Base-by-base conservation (phyloP, 2,113 vertebrate genomes). In the Phylloscopus trochilus region DNA sequence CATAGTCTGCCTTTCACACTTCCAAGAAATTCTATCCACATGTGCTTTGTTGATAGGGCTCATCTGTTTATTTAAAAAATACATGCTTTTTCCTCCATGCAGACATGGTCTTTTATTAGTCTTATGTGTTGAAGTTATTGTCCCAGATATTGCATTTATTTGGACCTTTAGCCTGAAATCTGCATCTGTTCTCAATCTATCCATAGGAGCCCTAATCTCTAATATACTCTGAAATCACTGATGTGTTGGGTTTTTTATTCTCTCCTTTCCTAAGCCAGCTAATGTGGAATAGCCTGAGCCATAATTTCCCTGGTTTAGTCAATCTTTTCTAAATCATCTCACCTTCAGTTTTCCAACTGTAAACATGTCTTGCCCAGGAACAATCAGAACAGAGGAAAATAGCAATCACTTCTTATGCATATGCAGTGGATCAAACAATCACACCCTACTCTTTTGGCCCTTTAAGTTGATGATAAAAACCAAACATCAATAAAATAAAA, bases 251-350 rank as follows among this genome's bases (percentile, higher is more conserved):
- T 1, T 49, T 67, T 84, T 33, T 7, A 6, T 15, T 12, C 6
- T 17, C 62, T 41, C 26, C 17, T 86, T 62, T 89, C 63, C 37
- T 24, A 74, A 55, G 33, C 33, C 60, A 74, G 1, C 4, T 35
- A 68, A 47, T 20, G 10, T 37, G 52, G 59, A 73, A 79, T 21
- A 89, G 46, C 55, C 68, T 80, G 47, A 51, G 24, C 35, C n/a
- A 17, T 43, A 27, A 37, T 93, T 97, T 93, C 76, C 53, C 76
- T 85, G 87, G 67, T 81, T 94, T n/a, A 87, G 28, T 73, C 81
- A 86, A 51, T 35, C 26, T 52, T 77, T 84, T 63, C 46, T 60
- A 83, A 90, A 89, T 10, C 22, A 39, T 52, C 51, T 86, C 23
- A 77, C 8, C 58, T 84, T 89, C 59, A 73, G 27, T 47, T 44